Base-by-base conservation (phyloP, 2,888 invertebrate genomes). In the Molanna angustata region DNA sequence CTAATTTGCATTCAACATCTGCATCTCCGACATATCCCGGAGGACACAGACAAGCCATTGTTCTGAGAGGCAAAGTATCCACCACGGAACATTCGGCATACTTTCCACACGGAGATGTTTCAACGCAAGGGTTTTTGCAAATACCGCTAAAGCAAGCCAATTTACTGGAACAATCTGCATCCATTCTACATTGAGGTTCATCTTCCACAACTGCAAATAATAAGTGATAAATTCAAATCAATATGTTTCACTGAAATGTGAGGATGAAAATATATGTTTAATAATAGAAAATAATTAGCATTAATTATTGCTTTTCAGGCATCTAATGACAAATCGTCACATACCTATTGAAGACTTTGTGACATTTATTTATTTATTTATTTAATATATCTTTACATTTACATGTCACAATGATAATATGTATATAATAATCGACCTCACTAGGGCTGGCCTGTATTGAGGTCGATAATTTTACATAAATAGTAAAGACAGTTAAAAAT, bases 31-130 rank as follows among this genome's bases (percentile, higher is more conserved):
- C 80, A 63, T 84, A 88, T 57, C 91, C 91, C 54, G 84, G 84
- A 57, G 88, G 80, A 66, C 94, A 94, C 65, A 88, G 84, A 68
- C 94, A 94, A 54, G 90, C 84, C 83, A 94, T 89, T 4, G 92
- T 91, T 61, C 93, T 82, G 71, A 91, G 80, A 4, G 94, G 94
- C 59, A 93, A 71, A 0, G 91, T 90, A 65, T 93, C 88, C 18
- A 91, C 85, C 7, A 94, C 93, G 6, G 85, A 81, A 67, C 94
- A 94, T 61, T 86, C 80, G 0, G 94, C 91, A 65, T 88, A 85
- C 31, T 74, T 67, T 13, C 91, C 91, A 65, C 92, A 94, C 0
- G 93, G 90, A 65, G 82, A 80, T 1, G 86, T 86, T 54, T 85
- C 81, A 4, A 73, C 67, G 67, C 94, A 94, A 0, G 93, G 92